Conservation (phyloP, 2,888 invertebrate genomes). For the Xestia rhomboidea region DNA sequence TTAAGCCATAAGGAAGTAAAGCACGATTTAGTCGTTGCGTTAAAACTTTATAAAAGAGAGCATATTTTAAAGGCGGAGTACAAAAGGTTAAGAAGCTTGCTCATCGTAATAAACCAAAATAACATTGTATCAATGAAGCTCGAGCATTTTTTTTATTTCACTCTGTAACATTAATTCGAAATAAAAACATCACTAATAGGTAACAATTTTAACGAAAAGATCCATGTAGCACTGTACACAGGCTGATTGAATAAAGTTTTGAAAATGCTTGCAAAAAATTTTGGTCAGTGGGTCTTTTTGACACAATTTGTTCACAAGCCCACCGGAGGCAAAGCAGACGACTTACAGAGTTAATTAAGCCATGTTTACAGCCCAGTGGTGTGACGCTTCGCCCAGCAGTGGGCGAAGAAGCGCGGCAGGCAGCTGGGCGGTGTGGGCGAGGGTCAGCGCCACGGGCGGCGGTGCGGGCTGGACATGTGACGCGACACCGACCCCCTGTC, state of each 20-base stretch:
- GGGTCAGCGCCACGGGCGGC: slow-evolving; percentile 87
- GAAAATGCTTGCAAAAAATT: background rate
- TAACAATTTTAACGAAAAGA: slow-evolving; percentile 1
- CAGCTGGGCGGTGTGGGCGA: slow-evolving; percentile 68
- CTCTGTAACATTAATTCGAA: background rate
- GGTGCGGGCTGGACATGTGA: slow-evolving; percentile 80
- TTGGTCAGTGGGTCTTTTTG: background rate
- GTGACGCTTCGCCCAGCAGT: slow-evolving; percentile 72
- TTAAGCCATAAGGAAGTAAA: slow-evolving; percentile 7
- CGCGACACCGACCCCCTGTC: slow-evolving; percentile 68
- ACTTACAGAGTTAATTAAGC: slow-evolving; percentile 9
- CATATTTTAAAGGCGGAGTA: slow-evolving; percentile 12
- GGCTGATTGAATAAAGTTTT: background rate
- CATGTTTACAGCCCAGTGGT: slow-evolving; percentile 52
- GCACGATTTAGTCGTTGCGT: slow-evolving; percentile 21
- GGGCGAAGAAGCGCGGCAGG: slow-evolving; percentile 74
- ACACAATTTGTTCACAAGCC: slow-evolving; percentile 10
- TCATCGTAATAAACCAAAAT: background rate
- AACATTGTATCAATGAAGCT: background rate
- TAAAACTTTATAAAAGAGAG: slow-evolving; percentile 39
- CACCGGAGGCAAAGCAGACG: slow-evolving; percentile 16
- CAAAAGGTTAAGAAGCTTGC: background rate
- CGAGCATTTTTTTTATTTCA: background rate
- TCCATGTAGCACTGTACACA: background rate
- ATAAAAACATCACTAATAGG: background rate